Conservation (phyloP, 2,113 vertebrate species). For the Cyprinodon variegatus region DNA sequence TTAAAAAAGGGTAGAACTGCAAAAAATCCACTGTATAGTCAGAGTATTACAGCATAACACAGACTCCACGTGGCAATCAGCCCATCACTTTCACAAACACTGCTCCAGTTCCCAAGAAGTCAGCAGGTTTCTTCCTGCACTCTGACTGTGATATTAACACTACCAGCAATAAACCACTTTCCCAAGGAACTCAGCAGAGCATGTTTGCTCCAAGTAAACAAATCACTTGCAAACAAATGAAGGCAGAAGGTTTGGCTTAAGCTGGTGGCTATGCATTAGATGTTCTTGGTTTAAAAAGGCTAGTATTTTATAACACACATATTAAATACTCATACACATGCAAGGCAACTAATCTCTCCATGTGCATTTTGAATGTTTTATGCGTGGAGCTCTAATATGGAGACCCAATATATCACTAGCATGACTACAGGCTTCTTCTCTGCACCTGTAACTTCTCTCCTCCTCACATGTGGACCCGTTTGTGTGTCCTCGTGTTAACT, state of each 20-base stretch:
- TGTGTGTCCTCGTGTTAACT: too few species aligned
- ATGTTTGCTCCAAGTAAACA: slow-evolving; percentile 48
- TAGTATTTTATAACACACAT: neutral
- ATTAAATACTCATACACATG: too few species aligned
- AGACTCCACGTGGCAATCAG: slow-evolving; percentile 61
- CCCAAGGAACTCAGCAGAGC: slow-evolving; percentile 19
- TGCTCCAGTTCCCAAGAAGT: slow-evolving; percentile 37
- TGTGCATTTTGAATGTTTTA: too few species aligned
- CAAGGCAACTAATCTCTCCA: too few species aligned
- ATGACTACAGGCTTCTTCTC: too few species aligned
- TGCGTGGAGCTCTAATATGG: too few species aligned
- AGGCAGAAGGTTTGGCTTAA: slow-evolving; percentile 5
- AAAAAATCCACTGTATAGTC: slow-evolving; percentile 42
- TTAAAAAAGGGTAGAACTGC: slow-evolving; percentile 29
- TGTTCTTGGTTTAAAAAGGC: neutral
- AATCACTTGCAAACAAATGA: slow-evolving; percentile 2
- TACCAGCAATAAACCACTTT: slow-evolving; percentile 32
- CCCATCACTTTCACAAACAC: slow-evolving; percentile 50
- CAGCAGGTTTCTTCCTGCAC: slow-evolving; percentile 26
- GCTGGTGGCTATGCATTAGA: slow-evolving; percentile 4
- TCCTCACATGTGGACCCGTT: too few species aligned
- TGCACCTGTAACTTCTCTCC: too few species aligned
- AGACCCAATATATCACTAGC: too few species aligned
- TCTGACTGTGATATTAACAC: slow-evolving; percentile 34
- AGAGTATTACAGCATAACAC: slow-evolving; percentile 60